phyloP scores from a whole-genome alignment of 2,113 vertebrate species.

The Dasypus novemcinctus region DNA sequence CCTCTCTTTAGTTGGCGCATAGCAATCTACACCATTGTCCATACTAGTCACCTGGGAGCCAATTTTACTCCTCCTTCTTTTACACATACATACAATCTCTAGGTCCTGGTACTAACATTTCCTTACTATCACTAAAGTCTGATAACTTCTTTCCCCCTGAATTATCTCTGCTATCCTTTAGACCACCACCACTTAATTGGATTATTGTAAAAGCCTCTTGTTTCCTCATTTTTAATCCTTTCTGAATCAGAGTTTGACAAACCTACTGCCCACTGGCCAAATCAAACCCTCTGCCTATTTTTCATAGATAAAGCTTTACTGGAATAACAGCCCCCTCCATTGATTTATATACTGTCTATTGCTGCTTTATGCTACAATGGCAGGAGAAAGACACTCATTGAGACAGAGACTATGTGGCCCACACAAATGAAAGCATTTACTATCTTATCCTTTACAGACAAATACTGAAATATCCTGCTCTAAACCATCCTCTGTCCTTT shows the following conservation, averaged over 20 bases:
- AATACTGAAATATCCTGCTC: not conserved
- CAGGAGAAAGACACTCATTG: not conserved
- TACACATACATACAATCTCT: not conserved
- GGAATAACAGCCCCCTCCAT: not conserved
- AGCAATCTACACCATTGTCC: not conserved
- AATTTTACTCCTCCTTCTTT: not conserved
- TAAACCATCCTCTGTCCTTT: not conserved
- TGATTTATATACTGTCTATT: not conserved
- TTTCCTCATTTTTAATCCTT: not conserved
- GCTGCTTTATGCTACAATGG: not conserved
- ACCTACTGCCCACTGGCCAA: not conserved
- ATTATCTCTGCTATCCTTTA: not conserved
- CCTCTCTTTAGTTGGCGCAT: not conserved
- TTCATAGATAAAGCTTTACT: conserved; percentile 15
- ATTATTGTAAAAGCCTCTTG: not conserved
- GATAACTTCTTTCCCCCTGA: not conserved
- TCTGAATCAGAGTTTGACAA: not conserved
- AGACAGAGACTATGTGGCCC: not conserved
- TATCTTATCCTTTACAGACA: too few species aligned
- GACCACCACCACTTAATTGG: not conserved
- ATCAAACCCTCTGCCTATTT: not conserved
- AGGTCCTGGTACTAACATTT: not conserved
- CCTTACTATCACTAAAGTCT: not conserved
- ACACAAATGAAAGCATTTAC: too few species aligned
- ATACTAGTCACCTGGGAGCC: not conserved